These are phyloP conservation scores for Nothobranchius furzeri DNA, from an alignment of 2,113 vertebrate genomes.

Conservation along the genomic window DNA sequence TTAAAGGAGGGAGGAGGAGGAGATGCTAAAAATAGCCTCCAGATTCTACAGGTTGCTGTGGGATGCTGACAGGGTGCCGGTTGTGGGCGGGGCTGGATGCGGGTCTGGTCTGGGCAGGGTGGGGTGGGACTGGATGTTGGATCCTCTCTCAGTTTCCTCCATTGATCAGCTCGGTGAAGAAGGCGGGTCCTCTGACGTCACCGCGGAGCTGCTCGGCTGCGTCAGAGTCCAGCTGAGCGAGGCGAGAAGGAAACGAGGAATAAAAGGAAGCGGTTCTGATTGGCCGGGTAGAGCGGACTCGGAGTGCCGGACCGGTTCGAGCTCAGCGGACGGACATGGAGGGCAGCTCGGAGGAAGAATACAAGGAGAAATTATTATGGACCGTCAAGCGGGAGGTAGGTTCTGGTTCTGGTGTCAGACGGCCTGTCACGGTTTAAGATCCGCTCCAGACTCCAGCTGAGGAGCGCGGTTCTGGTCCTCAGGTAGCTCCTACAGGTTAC, in stretches of 20 bases:
- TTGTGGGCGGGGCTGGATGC: conserved; percentile 37
- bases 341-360: conserved; percentile 82
- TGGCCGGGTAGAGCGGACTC: conserved; percentile 21
- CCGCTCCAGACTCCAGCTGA: no score
- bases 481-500: no score
- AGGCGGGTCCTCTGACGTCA: conserved; percentile 69
- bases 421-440: background rate
- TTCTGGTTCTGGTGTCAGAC: conserved; percentile 20
- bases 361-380: conserved; percentile 92
- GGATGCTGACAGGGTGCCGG: conserved; percentile 33
- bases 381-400: conserved; percentile 92
- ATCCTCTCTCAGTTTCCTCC: conserved; percentile 36
- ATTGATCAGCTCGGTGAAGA: conserved; percentile 65
- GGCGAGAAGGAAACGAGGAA: conserved; percentile 45
- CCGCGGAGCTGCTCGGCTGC: conserved; percentile 64
- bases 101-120: conserved; percentile 16
- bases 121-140: conserved; percentile 43
- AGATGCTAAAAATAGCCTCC: conserved; percentile 46
- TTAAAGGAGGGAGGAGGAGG: no score
- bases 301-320: conserved; percentile 19
- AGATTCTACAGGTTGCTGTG: conserved; percentile 54
- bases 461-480: no score
- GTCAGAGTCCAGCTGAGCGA: conserved; percentile 69
- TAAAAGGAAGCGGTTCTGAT: conserved; percentile 24
- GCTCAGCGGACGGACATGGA: conserved; percentile 77